Percentiles rank a stretch among this genome's conserved stretches.
phyloP scores from a whole-genome alignment of 2,797 vertebrate genomes.

The Rhincodon typus region DNA sequence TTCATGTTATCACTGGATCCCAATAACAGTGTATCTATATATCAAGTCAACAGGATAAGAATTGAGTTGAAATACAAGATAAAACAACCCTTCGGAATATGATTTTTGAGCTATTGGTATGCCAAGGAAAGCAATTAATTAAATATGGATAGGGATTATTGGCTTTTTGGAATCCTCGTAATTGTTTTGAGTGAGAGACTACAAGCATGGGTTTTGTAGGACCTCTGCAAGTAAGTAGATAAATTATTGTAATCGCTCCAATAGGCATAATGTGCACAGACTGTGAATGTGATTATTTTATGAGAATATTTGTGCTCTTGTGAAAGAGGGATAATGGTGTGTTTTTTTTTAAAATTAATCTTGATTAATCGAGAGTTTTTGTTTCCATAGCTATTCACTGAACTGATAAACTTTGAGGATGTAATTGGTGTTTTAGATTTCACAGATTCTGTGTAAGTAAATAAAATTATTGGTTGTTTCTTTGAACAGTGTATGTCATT shows the following conservation, averaged over 20 bases:
- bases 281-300: neutral
- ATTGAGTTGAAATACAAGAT: neutral
- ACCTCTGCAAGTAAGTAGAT: neutral
- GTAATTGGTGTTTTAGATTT: slow-evolving; percentile 54
- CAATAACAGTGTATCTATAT: neutral
- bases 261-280: neutral
- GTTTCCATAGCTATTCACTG: slow-evolving; percentile 67
- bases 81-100: neutral
- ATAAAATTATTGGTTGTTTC: neutral
- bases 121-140: neutral
- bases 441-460: slow-evolving; percentile 60
- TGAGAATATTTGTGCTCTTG: neutral
- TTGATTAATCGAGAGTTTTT: slow-evolving; percentile 31
- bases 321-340: neutral
- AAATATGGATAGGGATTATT: neutral
- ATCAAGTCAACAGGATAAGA: neutral
- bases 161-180: neutral
- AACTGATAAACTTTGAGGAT: slow-evolving; percentile 75
- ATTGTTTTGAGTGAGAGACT: neutral
- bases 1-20: neutral
- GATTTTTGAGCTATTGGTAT: neutral
- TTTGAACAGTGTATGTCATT: neutral
- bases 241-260: neutral
- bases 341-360: neutral
- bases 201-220: neutral